Percentiles rank a stretch among this genome's conserved stretches.
Conservation (phyloP, 1,140 invertebrate genomes). For the Archegozetes longisetosus region DNA sequence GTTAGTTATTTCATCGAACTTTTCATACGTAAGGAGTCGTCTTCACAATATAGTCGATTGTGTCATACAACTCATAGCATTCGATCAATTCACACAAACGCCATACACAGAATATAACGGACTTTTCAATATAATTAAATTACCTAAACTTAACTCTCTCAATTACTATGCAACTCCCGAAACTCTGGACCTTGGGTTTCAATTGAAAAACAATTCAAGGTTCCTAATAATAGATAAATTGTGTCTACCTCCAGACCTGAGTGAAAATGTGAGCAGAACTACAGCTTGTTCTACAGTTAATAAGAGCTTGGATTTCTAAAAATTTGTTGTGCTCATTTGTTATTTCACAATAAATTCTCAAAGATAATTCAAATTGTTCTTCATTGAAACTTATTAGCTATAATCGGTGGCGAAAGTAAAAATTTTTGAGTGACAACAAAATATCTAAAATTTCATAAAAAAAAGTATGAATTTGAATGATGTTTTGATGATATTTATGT, state of each 20-base stretch:
- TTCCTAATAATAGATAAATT: constrained; percentile 5
- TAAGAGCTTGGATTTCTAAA: too few relatives aligned
- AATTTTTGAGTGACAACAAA: too few relatives aligned
- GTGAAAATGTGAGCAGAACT: not conserved
- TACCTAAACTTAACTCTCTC: constrained; percentile 1
- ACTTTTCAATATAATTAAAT: not conserved
- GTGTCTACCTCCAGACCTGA: constrained; percentile 2
- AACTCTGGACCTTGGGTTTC: constrained; percentile 5
- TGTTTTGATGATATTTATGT: too few relatives aligned
- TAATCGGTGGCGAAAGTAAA: too few relatives aligned
- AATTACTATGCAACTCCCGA: not conserved
- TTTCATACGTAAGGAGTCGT: not conserved
- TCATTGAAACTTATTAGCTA: too few relatives aligned
- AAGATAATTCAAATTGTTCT: too few relatives aligned
- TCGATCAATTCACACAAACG: not conserved
- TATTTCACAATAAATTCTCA: not conserved
- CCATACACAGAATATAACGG: constrained; percentile 4
- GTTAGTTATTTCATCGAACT: not conserved
- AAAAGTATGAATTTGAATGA: too few relatives aligned
- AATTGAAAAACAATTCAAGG: constrained; percentile 3
- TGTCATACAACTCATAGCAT: not conserved
- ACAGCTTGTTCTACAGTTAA: not conserved
- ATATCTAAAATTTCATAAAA: too few relatives aligned
- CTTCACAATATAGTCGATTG: constrained; percentile 2
- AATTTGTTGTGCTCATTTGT: not conserved